Evolutionary conservation across 2,113 vertebrate species (phyloP), one percentile per base, ranked within the genome.

Genomic region (Sporophila hypoxantha): DNA sequence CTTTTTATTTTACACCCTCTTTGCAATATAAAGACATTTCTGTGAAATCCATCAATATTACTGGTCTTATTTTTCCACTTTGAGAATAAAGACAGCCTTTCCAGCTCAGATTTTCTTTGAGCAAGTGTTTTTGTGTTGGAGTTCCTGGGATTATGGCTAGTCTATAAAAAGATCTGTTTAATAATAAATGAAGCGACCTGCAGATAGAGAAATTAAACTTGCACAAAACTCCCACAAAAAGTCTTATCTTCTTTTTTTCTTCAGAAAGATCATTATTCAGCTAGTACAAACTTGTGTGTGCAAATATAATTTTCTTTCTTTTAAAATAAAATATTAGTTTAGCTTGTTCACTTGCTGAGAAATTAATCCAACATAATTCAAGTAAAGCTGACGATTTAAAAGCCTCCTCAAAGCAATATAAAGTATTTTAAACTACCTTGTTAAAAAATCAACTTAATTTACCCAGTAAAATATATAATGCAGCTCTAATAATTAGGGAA

Each of bases 371-470:
- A 68, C 2, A 57, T 27, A 65, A 82, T 25, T 68, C n/a, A 76
- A 53, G 46, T n/a, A 47, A 75, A 59, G 8, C 4, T 36, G 9
- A 4, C 14, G 8, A 52, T 62, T 68, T 67, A 25, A 75, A 37
- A 78, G 4, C 12, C 14, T 47, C 16, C 20, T 9, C 18, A 75
- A 62, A 65, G 22, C 22, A 64, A 5, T 52, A 53, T 8, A 57
- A 75, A 61, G 25, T 25, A 68, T 25, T 73, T 91, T 9, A 79
- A 82, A 56, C 2, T 37, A 8, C 60, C 11, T 68, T 26, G 30
- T 37, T 85, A 15, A 57, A 89, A 89, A 79, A 89, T 36, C 26
- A 82, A 52, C 50, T 82, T 37, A 76, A 74, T 80, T 80, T 74
- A 62, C 26, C 66, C 22, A 32, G 12, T 50, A 42, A 82, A 80